phyloP scores from a whole-genome alignment of 2,113 vertebrate species.

The Corvus cornix region DNA sequence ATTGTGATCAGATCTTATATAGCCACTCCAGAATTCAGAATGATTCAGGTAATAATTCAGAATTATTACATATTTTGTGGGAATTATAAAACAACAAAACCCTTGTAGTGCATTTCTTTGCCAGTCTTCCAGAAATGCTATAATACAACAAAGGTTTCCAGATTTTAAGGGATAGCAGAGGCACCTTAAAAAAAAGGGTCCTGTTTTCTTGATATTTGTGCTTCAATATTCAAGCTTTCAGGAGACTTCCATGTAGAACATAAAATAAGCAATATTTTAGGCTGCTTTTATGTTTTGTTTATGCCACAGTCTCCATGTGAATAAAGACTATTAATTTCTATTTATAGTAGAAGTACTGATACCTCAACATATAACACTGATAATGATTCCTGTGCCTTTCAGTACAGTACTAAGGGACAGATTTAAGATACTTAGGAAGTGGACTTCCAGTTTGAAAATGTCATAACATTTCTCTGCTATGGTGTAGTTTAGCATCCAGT shows the following conservation, averaged over 20 bases:
- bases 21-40: not conserved
- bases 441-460: not conserved
- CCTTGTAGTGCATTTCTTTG: not conserved
- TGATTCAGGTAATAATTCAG: not conserved
- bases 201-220: not conserved
- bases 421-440: not conserved
- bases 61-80: not conserved
- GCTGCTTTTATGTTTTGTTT: not conserved
- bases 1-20: not conserved
- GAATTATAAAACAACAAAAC: not conserved
- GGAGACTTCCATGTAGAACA: not conserved
- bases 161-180: not conserved
- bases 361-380: not conserved
- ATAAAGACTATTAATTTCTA: not conserved
- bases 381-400: not conserved
- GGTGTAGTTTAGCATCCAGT: not conserved
- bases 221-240: not conserved
- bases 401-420: not conserved
- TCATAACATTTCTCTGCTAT: not conserved
- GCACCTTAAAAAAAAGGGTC: fast-evolving
- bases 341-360: not conserved
- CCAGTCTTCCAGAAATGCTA: not conserved
- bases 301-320: not conserved
- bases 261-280: not conserved
- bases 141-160: not conserved